These are phyloP conservation scores for Phainopepla nitens DNA, from an alignment of 2,113 vertebrate genomes.

Conservation along the genomic window DNA sequence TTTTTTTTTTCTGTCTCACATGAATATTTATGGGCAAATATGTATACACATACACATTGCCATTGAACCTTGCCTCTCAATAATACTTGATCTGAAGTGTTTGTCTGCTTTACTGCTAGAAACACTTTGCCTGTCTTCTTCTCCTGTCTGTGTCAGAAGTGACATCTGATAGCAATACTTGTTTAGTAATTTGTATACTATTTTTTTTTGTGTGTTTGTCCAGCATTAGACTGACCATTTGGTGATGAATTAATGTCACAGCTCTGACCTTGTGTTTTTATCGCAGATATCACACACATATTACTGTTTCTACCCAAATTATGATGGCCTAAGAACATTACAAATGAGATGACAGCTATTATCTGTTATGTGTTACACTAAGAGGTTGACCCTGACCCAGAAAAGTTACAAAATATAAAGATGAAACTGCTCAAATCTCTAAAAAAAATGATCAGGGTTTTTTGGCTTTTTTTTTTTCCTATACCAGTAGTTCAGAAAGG, in stretches of 20 bases:
- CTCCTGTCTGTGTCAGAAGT: not conserved
- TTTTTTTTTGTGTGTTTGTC: not conserved
- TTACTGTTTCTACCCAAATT: not conserved
- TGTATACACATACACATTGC: not conserved
- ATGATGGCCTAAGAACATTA: not conserved
- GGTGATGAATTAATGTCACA: not conserved
- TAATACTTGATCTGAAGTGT: not conserved
- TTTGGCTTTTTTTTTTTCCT: not conserved
- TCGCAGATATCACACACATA: not conserved
- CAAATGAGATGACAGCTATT: not conserved
- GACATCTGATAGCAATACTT: not conserved
- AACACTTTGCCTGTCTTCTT: not conserved
- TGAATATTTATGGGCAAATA: not conserved
- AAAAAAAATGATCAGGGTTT: not conserved
- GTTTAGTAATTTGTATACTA: not conserved
- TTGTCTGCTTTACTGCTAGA: not conserved
- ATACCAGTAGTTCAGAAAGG: not conserved
- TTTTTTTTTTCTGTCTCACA: not conserved
- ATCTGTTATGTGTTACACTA: rapidly evolving
- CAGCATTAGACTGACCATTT: not conserved
- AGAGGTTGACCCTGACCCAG: not conserved
- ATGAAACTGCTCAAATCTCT: not conserved
- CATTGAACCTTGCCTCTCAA: not conserved
- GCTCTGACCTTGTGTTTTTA: not conserved
- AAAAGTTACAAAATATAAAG: not conserved